Percentiles rank a stretch among this genome's conserved stretches.
Conservation (phyloP, 2,113 vertebrate genomes). For the Tachysurus fulvidraco region DNA sequence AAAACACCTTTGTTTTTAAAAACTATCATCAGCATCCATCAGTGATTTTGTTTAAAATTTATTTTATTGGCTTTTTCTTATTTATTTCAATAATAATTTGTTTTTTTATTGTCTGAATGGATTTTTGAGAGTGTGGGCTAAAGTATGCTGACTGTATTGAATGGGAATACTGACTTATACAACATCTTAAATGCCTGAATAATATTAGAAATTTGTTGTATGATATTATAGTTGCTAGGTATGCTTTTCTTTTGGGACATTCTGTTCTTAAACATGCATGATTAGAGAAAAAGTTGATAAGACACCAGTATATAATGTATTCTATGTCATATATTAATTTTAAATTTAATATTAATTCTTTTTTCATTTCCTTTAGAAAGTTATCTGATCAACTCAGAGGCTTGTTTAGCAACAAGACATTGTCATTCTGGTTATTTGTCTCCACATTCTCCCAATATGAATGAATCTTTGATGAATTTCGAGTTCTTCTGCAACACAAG, state of each 20-base stretch:
- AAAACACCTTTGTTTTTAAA: conserved; percentile 3
- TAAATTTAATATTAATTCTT: not conserved
- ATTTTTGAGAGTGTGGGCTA: not conserved
- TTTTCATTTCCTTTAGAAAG: not conserved
- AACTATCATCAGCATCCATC: not conserved
- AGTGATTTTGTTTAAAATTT: not conserved
- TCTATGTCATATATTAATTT: not conserved
- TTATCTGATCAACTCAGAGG: not conserved
- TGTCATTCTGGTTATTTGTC: not conserved
- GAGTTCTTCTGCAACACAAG: conserved; percentile 56
- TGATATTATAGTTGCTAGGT: not conserved
- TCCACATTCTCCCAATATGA: conserved; percentile 49
- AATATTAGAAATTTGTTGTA: not conserved
- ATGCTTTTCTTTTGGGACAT: not conserved
- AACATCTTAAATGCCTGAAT: not conserved
- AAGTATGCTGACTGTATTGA: not conserved
- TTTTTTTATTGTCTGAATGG: not conserved
- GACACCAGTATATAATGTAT: not conserved
- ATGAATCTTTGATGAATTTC: conserved; percentile 52
- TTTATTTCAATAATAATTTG: not conserved
- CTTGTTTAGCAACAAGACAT: not conserved
- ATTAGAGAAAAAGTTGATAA: not conserved
- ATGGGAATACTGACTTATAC: not conserved
- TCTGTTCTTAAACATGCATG: not conserved
- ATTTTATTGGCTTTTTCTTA: not conserved